A percentile compares a stretch with the other conserved stretches of the same genome.
These are phyloP conservation scores for Lottia gigantea DNA, from an alignment of 2,888 invertebrate genomes.

Conservation along the genomic window DNA sequence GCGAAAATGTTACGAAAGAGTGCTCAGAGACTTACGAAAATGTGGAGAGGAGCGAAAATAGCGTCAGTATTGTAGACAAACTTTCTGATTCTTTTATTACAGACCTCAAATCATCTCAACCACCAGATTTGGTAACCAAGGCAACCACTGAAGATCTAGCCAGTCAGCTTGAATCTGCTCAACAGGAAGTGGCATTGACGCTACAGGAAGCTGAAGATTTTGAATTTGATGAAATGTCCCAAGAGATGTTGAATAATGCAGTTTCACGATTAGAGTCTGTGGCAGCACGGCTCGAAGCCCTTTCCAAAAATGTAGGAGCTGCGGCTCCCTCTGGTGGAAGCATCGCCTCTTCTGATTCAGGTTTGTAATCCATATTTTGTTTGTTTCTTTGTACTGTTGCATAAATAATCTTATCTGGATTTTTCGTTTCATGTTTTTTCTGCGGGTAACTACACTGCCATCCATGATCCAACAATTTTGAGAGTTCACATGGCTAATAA, in stretches of 20 bases:
- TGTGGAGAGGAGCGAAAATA: too few relatives aligned
- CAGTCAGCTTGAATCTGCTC: constrained; percentile 22
- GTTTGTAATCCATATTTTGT: constrained; percentile 17
- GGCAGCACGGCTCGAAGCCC: constrained; percentile 75
- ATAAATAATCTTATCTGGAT: not conserved
- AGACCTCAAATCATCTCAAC: too few relatives aligned
- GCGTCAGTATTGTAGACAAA: too few relatives aligned
- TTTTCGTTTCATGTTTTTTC: not conserved
- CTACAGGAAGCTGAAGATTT: constrained; percentile 28
- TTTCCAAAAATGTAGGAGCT: constrained; percentile 29
- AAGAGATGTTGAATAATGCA: constrained; percentile 75
- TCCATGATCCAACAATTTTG: not conserved
- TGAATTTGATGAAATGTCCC: constrained; percentile 42
- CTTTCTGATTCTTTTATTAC: too few relatives aligned
- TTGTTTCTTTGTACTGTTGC: too few relatives aligned
- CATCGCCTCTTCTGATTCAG: constrained; percentile 25
- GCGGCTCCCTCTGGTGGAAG: constrained; percentile 18
- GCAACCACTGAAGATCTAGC: constrained; percentile 13
- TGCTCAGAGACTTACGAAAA: too few relatives aligned
- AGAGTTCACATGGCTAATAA: too few relatives aligned
- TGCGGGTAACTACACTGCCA: constrained; percentile 14
- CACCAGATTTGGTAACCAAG: constrained; percentile 13
- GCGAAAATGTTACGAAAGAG: too few relatives aligned
- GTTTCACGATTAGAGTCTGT: constrained; percentile 81
- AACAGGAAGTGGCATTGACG: constrained; percentile 30